phyloP scores from a whole-genome alignment of 2,797 vertebrate species.

The Ptychadena robeensis region DNA sequence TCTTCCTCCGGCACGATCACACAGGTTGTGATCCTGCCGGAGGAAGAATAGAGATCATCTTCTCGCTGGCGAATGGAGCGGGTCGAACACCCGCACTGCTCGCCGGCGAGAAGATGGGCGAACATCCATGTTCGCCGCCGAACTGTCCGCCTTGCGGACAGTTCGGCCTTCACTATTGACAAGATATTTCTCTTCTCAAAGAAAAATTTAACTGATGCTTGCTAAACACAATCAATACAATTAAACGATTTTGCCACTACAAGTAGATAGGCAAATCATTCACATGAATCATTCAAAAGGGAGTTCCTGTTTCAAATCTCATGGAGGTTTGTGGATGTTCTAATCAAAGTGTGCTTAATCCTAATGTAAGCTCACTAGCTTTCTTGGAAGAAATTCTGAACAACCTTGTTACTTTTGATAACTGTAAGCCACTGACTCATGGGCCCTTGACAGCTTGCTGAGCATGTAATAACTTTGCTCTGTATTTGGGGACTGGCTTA shows the following conservation, averaged over 20 bases:
- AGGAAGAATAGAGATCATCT: too few relatives aligned
- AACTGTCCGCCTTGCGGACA: too few relatives aligned
- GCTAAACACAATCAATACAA: background rate
- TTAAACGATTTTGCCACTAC: slow-evolving; percentile 46
- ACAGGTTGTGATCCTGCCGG: too few relatives aligned
- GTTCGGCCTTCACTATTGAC: too few relatives aligned
- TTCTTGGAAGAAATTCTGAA: slow-evolving; percentile 80
- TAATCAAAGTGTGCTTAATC: slow-evolving; percentile 82
- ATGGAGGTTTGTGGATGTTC: slow-evolving; percentile 76
- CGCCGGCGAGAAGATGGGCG: too few relatives aligned
- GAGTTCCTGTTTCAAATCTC: slow-evolving; percentile 75
- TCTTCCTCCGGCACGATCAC: too few relatives aligned
- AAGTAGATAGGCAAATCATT: slow-evolving; percentile 68
- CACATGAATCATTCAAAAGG: slow-evolving; percentile 68
- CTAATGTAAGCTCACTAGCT: slow-evolving; percentile 76
- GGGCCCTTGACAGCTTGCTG: slow-evolving; percentile 80
- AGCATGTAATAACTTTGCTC: slow-evolving; percentile 82
- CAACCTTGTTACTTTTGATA: slow-evolving; percentile 84
- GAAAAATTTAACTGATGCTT: slow-evolving; percentile 22
- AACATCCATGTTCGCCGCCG: too few relatives aligned
- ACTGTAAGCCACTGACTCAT: slow-evolving; percentile 80
- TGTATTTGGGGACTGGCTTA: slow-evolving; percentile 82
- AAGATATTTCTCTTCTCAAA: background rate
- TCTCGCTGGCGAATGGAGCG: too few relatives aligned
- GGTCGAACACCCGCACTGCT: too few relatives aligned